These are phyloP conservation scores for Morphnarchus princeps DNA, from an alignment of 2,113 vertebrate species.

Conservation along the genomic window DNA sequence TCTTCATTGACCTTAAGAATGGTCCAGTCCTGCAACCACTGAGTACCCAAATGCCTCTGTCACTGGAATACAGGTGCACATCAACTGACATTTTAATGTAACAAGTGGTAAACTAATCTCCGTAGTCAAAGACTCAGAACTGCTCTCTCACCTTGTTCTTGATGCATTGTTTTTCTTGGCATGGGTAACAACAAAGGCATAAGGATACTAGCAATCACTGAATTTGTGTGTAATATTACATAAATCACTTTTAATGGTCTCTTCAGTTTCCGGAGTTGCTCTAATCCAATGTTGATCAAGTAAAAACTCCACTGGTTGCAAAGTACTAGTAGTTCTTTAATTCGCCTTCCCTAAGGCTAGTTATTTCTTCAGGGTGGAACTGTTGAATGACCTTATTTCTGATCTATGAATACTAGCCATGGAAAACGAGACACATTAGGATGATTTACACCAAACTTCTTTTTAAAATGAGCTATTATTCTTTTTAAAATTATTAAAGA, in stretches of 20 bases:
- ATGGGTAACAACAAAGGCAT: conserved; percentile 64
- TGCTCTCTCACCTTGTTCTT: conserved; percentile 52
- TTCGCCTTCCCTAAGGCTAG: not conserved
- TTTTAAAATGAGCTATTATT: not conserved
- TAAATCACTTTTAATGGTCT: not conserved
- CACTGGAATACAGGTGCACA: not conserved
- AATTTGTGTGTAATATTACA: not conserved
- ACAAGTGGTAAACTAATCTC: not conserved
- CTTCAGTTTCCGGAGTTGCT: not conserved
- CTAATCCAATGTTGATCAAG: not conserved
- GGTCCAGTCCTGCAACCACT: not conserved
- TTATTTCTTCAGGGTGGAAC: not conserved
- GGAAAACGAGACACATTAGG: not conserved
- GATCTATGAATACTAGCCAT: not conserved
- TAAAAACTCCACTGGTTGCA: not conserved
- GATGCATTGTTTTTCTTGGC: conserved; percentile 52
- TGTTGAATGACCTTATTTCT: not conserved
- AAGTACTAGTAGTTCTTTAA: not conserved
- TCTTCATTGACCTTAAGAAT: not conserved
- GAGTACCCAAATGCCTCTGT: not conserved
- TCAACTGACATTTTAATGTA: not conserved
- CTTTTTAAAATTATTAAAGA: not conserved
- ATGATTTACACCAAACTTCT: not conserved
- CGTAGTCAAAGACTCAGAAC: not conserved
- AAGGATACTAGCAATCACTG: conserved; percentile 40